These are phyloP conservation scores for Idaea straminata DNA, from an alignment of 2,888 invertebrate species.

Conservation along the genomic window DNA sequence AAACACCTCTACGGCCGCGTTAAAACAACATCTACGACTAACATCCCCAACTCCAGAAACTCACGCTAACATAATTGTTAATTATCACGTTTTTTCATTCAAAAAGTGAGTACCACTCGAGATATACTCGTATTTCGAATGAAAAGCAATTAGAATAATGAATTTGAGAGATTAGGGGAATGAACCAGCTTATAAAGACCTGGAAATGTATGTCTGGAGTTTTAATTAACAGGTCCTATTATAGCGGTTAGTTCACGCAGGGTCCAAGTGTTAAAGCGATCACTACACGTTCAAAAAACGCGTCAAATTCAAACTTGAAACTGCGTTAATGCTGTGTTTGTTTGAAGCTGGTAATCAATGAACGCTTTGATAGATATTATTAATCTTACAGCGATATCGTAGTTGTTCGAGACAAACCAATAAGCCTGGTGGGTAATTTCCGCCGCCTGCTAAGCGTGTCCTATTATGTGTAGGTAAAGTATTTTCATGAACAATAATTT, in stretches of 20 bases:
- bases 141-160: conserved; percentile 70
- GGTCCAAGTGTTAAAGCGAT: neutral
- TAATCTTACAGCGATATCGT: too few relatives aligned
- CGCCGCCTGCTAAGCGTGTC: too few relatives aligned
- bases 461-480: too few relatives aligned
- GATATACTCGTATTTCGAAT: conserved; percentile 60
- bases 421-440: too few relatives aligned
- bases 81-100: conserved; percentile 64
- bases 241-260: conserved; percentile 15
- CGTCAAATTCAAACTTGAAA: neutral
- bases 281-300: neutral
- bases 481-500: too few relatives aligned
- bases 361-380: too few relatives aligned
- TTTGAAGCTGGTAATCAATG: too few relatives aligned
- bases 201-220: conserved; percentile 2
- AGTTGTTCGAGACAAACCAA: too few relatives aligned
- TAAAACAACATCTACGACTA: neutral
- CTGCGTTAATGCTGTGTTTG: neutral
- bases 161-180: conserved; percentile 54
- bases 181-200: conserved; percentile 33
- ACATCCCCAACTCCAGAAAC: neutral
- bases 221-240: conserved; percentile 11
- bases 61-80: conserved; percentile 58
- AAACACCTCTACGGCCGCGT: too few relatives aligned
- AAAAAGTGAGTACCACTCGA: conserved; percentile 63